phyloP scores from a whole-genome alignment of 2,113 vertebrate genomes.

The Anthoscopus minutus region DNA sequence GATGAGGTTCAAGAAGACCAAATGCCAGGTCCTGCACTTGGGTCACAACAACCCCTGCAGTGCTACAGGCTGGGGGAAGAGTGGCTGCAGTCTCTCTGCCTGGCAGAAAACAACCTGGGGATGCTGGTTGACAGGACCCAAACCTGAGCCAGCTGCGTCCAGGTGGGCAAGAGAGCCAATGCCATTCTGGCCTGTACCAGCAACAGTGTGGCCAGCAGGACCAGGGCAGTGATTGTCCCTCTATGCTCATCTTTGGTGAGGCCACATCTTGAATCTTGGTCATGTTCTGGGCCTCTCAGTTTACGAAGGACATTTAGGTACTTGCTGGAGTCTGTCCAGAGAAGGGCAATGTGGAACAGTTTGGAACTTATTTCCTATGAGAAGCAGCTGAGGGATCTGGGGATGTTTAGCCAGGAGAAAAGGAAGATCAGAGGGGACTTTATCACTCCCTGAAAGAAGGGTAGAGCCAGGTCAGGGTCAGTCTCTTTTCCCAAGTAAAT shows the following conservation, averaged over 20 bases:
- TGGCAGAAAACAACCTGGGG: rapidly evolving
- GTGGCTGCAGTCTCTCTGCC: neutral
- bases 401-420: neutral
- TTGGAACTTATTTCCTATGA: neutral
- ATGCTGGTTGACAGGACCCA: too few species aligned
- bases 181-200: neutral
- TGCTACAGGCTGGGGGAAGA: rapidly evolving
- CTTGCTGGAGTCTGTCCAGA: neutral
- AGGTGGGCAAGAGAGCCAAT: neutral
- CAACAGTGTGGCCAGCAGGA: neutral
- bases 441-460: neutral
- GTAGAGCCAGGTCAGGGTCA: rapidly evolving
- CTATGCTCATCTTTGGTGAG: neutral
- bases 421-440: neutral
- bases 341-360: neutral
- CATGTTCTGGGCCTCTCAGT: too few species aligned
- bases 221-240: neutral
- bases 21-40: neutral
- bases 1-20: neutral
- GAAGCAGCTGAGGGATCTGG: neutral
- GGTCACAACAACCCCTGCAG: neutral
- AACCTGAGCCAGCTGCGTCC: neutral
- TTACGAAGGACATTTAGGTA: neutral
- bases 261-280: neutral
- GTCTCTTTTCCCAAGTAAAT: neutral